Base-by-base conservation (phyloP, 2,113 vertebrate species). In the Perognathus longimembris region DNA sequence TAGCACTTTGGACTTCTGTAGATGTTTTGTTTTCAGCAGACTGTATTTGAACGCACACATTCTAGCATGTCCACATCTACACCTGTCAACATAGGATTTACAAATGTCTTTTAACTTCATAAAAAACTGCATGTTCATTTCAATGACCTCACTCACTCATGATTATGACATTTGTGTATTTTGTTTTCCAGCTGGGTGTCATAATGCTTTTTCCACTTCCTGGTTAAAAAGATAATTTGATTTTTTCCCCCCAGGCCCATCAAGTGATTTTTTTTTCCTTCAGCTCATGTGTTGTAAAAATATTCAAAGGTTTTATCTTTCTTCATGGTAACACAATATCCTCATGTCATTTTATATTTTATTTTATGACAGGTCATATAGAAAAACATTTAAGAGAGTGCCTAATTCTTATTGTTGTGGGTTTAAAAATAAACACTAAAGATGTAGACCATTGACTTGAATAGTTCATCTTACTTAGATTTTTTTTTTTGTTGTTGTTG, bases 191-290 rank as follows among this genome's bases (percentile, higher is more conserved):
- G 45, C 67, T 64, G 40, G 92, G 57, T 88, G 26, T 10, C 30
- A 61, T 21, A 6, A 15, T 92, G 32, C 5, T 82, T 21, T 67
- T 89, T 86, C 11, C 24, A 32, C 15, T 64, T 91, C 89, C 81
- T 57, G 54, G 28, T 74, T 88, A 71, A 92, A 85, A 93, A 70
- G 69, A 79, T 83, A 71, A 96, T 50, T 30, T 89, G 61, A 50
- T 94, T 95, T 93, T 73, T 67, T 94, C 92, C 59, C n/a, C n/a
- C n/a, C 14, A 91, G 69, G 12, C 38, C 80, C 26, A 28, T 77
- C 73, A 15, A 83, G 6, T 74, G 69, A 74, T 77, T 36, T 24
- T 21, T 4, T 45, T 32, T 32, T n/a, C 50, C 14, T 54, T 69
- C 70, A 83, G 76, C 50, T 67, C 8, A 4, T 76, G 18, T 32